A percentile compares a stretch with the other conserved stretches of the same genome.
These are phyloP conservation scores for Ceryle rudis DNA, from an alignment of 2,797 vertebrate species.

Conservation along the genomic window DNA sequence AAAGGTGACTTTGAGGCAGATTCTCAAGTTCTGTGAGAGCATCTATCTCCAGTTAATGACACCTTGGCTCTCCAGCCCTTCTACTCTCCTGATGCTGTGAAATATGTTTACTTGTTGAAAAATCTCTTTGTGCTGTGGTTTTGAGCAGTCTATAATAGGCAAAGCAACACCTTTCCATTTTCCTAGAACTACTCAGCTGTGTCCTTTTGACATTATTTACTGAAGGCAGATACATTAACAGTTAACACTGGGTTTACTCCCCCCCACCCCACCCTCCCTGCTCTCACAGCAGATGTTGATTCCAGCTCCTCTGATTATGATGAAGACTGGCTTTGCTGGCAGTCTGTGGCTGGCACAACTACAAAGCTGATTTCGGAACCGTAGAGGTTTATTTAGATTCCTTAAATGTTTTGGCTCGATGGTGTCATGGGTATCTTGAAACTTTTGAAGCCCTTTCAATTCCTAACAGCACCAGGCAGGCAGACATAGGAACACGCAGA, in stretches of 20 bases:
- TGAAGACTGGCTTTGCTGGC: slow-evolving; percentile 66
- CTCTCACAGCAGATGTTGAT: slow-evolving; percentile 1
- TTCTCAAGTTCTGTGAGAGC: neutral
- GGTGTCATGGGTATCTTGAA: slow-evolving; percentile 54
- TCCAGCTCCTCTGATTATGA: slow-evolving; percentile 60
- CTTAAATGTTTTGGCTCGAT: slow-evolving; percentile 54
- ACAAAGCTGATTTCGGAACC: slow-evolving; percentile 59
- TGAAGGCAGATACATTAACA: slow-evolving; percentile 22
- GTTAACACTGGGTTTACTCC: slow-evolving; percentile 43
- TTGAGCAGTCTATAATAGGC: neutral
- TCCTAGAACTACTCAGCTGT: neutral
- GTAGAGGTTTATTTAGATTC: slow-evolving; percentile 63
- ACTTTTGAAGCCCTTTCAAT: slow-evolving; percentile 44
- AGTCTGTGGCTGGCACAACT: slow-evolving; percentile 43
- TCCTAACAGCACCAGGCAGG: slow-evolving; percentile 15
- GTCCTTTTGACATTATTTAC: slow-evolving; percentile 24
- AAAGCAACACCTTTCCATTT: neutral
- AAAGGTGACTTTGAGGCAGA: neutral
- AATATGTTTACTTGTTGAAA: neutral
- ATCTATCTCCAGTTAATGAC: neutral
- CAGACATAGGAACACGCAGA: neutral
- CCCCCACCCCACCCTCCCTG: no score
- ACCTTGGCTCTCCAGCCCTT: neutral
- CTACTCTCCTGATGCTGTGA: neutral
- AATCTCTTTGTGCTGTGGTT: neutral